Conservation (phyloP, 2,113 vertebrate species). For the Cyphomyrus discorhynchus region DNA sequence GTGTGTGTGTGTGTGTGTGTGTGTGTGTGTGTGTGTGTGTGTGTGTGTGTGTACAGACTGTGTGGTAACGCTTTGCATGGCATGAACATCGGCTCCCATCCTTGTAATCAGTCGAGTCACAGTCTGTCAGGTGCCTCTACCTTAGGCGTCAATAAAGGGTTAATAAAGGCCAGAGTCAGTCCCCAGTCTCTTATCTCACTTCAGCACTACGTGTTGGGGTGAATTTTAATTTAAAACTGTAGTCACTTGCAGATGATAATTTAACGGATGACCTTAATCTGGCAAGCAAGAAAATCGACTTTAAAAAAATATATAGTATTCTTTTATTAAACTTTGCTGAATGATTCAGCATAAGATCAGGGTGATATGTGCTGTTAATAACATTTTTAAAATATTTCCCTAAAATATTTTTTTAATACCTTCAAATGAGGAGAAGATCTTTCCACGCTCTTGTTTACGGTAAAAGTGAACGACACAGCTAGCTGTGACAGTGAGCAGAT, state of each 20-base stretch:
- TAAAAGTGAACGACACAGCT: neutral
- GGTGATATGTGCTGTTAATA: constrained; percentile 1
- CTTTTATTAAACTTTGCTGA: neutral
- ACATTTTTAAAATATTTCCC: neutral
- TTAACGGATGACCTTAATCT: neutral
- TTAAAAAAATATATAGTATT: neutral
- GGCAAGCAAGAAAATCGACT: neutral
- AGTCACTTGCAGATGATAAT: neutral
- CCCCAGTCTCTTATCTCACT: neutral
- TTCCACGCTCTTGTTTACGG: neutral
- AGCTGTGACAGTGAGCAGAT: neutral
- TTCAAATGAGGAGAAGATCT: neutral
- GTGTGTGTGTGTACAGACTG: neutral
- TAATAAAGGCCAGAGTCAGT: neutral
- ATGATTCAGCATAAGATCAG: neutral
- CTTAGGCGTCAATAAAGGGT: neutral
- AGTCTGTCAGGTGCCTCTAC: neutral
- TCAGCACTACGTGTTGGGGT: neutral
- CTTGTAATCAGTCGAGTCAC: neutral
- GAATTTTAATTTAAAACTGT: neutral
- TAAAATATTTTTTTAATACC: neutral
- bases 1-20: too few species aligned
- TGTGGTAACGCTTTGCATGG: neutral
- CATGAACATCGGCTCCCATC: neutral
- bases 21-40: neutral